phyloP scores from a whole-genome alignment of 1,140 invertebrate genomes.

The Phymorhynchus buccinoides region DNA sequence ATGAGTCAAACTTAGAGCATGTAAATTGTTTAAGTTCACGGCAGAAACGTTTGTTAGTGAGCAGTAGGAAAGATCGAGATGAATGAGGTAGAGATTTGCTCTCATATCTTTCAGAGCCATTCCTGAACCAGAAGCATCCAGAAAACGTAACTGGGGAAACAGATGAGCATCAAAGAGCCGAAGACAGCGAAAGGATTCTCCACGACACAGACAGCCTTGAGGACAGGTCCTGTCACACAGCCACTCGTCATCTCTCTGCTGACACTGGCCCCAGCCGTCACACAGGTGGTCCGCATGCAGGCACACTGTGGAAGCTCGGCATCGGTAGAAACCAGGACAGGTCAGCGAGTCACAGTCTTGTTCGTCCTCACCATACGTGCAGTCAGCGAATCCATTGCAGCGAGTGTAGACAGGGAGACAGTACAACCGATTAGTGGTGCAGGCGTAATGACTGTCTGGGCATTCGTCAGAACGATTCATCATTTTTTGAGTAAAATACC shows the following conservation, averaged over 20 bases:
- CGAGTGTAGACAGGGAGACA: conserved; percentile 6
- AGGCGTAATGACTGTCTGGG: no score
- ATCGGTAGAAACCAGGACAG: conserved; percentile 5
- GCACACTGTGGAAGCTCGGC: neutral
- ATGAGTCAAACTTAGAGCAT: neutral
- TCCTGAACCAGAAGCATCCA: neutral
- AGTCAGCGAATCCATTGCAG: conserved; percentile 26
- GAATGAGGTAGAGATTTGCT: neutral
- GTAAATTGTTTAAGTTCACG: neutral
- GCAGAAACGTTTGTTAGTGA: neutral
- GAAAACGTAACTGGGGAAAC: neutral
- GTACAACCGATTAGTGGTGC: neutral
- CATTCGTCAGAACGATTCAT: no score
- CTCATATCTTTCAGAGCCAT: neutral
- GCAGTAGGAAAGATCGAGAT: neutral
- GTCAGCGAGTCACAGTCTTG: neutral
- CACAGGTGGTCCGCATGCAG: conserved; percentile 12
- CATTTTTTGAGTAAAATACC: no score
- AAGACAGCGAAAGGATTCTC: neutral
- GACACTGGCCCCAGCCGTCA: conserved; percentile 19
- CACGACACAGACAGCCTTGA: neutral
- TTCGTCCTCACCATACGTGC: neutral
- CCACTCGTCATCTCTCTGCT: conserved; percentile 12
- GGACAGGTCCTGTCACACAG: neutral
- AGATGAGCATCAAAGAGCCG: neutral